Base-by-base conservation (phyloP, 37 sponge, comb jelly and placozoan genomes). In the Ianthella basta region DNA sequence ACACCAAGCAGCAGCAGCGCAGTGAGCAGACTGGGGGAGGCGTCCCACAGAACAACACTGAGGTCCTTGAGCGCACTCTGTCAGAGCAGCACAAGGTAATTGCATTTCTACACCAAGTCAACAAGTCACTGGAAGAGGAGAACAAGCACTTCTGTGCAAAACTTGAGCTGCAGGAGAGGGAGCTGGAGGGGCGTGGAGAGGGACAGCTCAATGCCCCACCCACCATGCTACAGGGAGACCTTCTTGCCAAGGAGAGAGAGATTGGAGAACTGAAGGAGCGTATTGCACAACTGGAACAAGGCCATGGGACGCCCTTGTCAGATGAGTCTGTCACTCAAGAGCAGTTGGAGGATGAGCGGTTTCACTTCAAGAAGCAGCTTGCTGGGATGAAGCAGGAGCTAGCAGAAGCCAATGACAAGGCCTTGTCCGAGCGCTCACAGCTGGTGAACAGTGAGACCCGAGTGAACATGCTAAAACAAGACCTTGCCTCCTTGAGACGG, bases 51-150 rank as follows among this genome's bases (percentile, higher is more conserved):
- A 75, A 44, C 53, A 41, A 41, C 6, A 3, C 59, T 32, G 55
- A 14, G 21, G 60, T 91, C 10, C 80, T 91, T 27, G 91, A 91
- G 59, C 79, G 79, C 30, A 78, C 87, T 19, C 24, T 91, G n/a
- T 68, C 83, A 6, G 87, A 91, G 72, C 91, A 91, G 63, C 86
- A 87, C 83, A 65, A 83, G 34, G 80, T 91, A 24, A 61, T 91
- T 33, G 86, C 83, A 21, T 23, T 91, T 38, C 87, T 91, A 74
- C 87, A 87, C 60, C 69, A 80, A 54, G 15, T 87, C 55, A 83
- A 86, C 40, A 32, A 72, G 27, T 85, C 87, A 0, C 81, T 91
- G 19, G 91, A 91, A 34, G 59, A 53, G 10, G 84, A 83, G 72
- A 91, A 87, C 41, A 40, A 80, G 40, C 37, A 16, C n/a, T 44